A percentile compares a stretch with the other conserved stretches of the same genome.
These are phyloP conservation scores for Thunnus thynnus DNA, from an alignment of 2,113 vertebrate genomes.

Conservation along the genomic window DNA sequence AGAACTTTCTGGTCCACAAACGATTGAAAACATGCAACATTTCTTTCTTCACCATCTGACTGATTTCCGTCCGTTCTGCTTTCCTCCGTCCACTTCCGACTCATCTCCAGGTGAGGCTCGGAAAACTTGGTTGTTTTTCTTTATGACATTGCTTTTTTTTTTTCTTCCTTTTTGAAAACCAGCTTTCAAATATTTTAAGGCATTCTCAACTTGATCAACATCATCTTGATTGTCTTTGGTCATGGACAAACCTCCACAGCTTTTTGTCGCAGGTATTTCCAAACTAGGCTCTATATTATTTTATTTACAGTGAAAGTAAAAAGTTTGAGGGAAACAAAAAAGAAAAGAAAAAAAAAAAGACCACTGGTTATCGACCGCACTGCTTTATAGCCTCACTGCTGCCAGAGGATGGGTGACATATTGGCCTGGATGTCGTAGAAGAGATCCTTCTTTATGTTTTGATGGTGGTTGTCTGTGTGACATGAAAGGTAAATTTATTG, in stretches of 20 bases:
- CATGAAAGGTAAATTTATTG: neutral
- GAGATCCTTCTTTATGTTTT: slow-evolving; percentile 8
- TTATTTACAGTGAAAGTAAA: slow-evolving; percentile 68
- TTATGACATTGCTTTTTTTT: slow-evolving; percentile 48
- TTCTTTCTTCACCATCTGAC: neutral
- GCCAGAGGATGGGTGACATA: slow-evolving; percentile 13
- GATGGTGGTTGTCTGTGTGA: neutral
- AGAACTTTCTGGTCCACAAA: slow-evolving; percentile 35
- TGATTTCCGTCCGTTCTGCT: slow-evolving; percentile 9
- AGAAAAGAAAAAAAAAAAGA: slow-evolving; percentile 4
- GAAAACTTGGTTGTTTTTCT: neutral
- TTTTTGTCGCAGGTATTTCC: slow-evolving; percentile 64
- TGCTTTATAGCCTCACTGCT: slow-evolving; percentile 12
- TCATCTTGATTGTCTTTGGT: slow-evolving; percentile 82
- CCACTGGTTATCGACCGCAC: slow-evolving; percentile 16
- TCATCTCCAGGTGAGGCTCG: slow-evolving; percentile 23
- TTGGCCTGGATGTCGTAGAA: slow-evolving; percentile 7
- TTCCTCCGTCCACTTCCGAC: slow-evolving; percentile 25
- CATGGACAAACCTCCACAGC: slow-evolving; percentile 74
- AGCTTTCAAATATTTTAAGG: slow-evolving; percentile 76
- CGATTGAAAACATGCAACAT: slow-evolving; percentile 40
- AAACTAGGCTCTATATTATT: slow-evolving; percentile 63
- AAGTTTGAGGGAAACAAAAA: slow-evolving; percentile 16
- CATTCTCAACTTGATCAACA: slow-evolving; percentile 67
- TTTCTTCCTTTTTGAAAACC: slow-evolving; percentile 49